A percentile compares a stretch with the other conserved stretches of the same genome.
phyloP scores from a whole-genome alignment of 2,113 vertebrate species.

The Lepisosteus osseus region DNA sequence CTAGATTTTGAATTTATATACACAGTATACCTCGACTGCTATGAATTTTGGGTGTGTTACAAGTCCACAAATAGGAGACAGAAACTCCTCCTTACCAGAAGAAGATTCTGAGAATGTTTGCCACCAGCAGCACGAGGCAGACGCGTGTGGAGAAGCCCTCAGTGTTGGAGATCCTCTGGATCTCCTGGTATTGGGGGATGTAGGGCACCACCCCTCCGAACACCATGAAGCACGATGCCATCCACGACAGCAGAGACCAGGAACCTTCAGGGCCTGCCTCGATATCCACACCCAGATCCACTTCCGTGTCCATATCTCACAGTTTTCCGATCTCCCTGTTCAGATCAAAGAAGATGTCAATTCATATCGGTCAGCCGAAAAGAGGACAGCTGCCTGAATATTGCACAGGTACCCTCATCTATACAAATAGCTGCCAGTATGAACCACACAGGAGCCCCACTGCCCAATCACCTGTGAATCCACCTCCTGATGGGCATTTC shows the following conservation, averaged over 20 bases:
- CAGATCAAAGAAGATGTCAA: conserved; percentile 21
- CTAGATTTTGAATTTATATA: background rate
- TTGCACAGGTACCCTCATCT: too few species aligned
- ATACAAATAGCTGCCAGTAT: too few species aligned
- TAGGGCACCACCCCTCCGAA: conserved; percentile 70
- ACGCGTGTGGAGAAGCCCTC: conserved; percentile 77
- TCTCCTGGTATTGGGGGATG: conserved; percentile 74
- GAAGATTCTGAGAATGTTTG: conserved; percentile 76
- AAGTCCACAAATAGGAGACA: background rate
- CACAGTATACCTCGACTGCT: background rate
- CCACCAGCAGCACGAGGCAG: conserved; percentile 72
- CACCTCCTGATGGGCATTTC: too few species aligned
- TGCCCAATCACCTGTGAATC: too few species aligned
- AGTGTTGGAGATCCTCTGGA: conserved; percentile 58
- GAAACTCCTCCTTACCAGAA: conserved; percentile 66
- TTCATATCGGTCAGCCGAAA: too few species aligned
- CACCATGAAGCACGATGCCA: conserved; percentile 68
- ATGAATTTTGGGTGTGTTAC: too few species aligned
- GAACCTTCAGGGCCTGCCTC: conserved; percentile 35
- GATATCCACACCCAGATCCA: conserved; percentile 35
- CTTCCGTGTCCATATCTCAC: background rate
- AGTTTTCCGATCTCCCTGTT: conserved; percentile 36
- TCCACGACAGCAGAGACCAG: conserved; percentile 60
- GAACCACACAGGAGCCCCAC: too few species aligned
- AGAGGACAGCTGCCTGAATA: too few species aligned